Evolutionary conservation across 1,140 invertebrate genomes (phyloP), one percentile per base, ranked within the genome.

Genomic region (Hycleus phaleratus): DNA sequence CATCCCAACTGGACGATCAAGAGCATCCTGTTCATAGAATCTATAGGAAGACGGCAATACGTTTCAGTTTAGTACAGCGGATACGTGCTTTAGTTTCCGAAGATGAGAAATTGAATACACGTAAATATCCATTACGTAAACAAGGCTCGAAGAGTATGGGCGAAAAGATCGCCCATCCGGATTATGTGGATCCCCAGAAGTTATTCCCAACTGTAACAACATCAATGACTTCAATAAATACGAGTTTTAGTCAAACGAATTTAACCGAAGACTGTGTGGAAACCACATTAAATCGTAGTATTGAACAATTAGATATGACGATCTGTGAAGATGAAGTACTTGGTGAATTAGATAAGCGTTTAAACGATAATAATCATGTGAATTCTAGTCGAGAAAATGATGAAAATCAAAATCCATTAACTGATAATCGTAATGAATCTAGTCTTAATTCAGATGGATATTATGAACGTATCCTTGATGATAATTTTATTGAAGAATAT

Each of bases 111-210:
- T 42, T 11, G 10, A 74, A 72, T 59, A 68, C 76, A 56, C 74
- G 78, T 56, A 79, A 79, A 69, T 59, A 77, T 38, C 77, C 77
- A 3, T 32, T 58, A 6, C 73, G 79, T 52, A 88, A 87, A 66
- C 86, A 90, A 73, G 88, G 88, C 25, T 91, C 89, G 64, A 86
- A 88, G 45, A 82, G 82, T 56, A 80, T 93, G 56, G 91, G 91
- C 1, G 89, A 90, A 26, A 82, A 90, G 53, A 91, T 94, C 69
- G 90, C 90, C 5, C 84, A 91, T 67, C 87, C 88, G 0, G 90
- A 93, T 65, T 93, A 93, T 67, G 88, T 86, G 0, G 87, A 93
- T 73, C 89, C 90, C 2, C 68, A 71, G 32, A 71, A 70, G 56
- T 58, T 73, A n/a, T 64, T 67, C 26, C 38, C 25, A 18, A 18